Evolutionary conservation across 2,797 vertebrate genomes (phyloP).

Genomic region (Serranus cabrilla): DNA sequence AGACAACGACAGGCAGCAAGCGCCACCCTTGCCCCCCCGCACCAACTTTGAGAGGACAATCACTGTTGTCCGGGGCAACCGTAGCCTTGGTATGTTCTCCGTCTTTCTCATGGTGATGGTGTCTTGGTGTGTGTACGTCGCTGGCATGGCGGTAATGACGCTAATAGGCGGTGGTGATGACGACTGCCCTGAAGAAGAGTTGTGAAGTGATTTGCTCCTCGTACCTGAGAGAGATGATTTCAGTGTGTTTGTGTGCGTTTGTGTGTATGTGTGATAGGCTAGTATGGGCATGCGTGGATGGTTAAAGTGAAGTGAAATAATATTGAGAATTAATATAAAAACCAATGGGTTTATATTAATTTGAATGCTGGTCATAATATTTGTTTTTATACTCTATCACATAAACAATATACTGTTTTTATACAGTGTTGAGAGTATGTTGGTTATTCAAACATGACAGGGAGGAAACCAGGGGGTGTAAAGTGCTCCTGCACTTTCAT

Average conservation of each 20-base stretch:
- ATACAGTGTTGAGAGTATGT: constrained; percentile 8
- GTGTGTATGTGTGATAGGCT: constrained; percentile 12
- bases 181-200: constrained; percentile 76
- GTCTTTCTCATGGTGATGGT: constrained; percentile 81
- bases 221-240: constrained; percentile 38
- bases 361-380: constrained; percentile 25
- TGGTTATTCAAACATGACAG: constrained; percentile 39
- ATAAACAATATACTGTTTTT: too few relatives aligned
- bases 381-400: constrained; percentile 32
- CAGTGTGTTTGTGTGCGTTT: constrained; percentile 13
- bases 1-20: constrained; percentile 55
- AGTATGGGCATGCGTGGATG: neutral
- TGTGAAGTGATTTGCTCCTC: constrained; percentile 64
- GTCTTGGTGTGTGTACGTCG: constrained; percentile 83
- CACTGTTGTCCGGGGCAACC: constrained; percentile 94
- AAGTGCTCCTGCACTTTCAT: constrained; percentile 50
- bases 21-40: constrained; percentile 70
- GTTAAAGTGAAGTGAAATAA: constrained; percentile 7
- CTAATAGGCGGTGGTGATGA: constrained; percentile 77
- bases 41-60: constrained; percentile 91
- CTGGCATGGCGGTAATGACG: constrained; percentile 78
- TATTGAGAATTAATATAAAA: constrained; percentile 9
- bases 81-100: constrained; percentile 94
- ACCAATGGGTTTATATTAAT: constrained; percentile 10
- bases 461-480: constrained; percentile 34